Evolutionary conservation across 2,888 invertebrate genomes (phyloP).

Genomic region (Leptinotarsa peninsularis): DNA sequence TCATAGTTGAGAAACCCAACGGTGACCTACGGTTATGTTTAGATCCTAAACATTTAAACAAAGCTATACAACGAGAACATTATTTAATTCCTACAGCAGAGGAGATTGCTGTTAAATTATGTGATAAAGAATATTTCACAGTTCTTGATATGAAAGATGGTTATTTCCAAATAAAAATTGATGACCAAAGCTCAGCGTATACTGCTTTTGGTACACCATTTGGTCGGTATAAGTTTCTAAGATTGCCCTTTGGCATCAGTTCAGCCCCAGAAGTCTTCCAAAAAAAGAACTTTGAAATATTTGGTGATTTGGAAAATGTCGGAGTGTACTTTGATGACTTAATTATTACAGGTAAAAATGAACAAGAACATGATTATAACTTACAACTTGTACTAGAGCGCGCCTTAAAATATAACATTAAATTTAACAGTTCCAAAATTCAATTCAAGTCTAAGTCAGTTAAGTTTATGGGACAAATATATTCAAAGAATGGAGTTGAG

Average conservation of each 20-base stretch:
- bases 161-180: constrained; percentile 24
- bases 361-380: constrained; percentile 30
- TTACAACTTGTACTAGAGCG: too few species aligned
- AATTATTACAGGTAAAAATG: constrained; percentile 34
- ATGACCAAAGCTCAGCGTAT: too few species aligned
- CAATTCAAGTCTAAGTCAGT: too few species aligned
- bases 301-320: too few species aligned
- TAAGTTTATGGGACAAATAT: too few species aligned
- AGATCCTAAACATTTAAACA: constrained; percentile 35
- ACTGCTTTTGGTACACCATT: constrained; percentile 27
- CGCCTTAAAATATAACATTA: too few species aligned
- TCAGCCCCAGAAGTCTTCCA: too few species aligned
- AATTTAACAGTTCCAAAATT: too few species aligned
- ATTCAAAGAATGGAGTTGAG: too few species aligned
- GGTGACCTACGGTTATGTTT: constrained; percentile 35
- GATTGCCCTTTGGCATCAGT: constrained; percentile 39
- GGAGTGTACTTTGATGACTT: constrained; percentile 43
- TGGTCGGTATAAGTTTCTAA: constrained; percentile 33
- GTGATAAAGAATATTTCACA: constrained; percentile 36
- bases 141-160: constrained; percentile 44
- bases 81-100: constrained; percentile 35
- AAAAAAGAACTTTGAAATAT: too few species aligned
- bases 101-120: neutral
- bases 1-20: constrained; percentile 38
- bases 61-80: constrained; percentile 30